Percentiles rank a stretch among this genome's conserved stretches.
These are phyloP conservation scores for Chaunax sp. DNA, from an alignment of 2,797 vertebrate species.

Conservation along the genomic window DNA sequence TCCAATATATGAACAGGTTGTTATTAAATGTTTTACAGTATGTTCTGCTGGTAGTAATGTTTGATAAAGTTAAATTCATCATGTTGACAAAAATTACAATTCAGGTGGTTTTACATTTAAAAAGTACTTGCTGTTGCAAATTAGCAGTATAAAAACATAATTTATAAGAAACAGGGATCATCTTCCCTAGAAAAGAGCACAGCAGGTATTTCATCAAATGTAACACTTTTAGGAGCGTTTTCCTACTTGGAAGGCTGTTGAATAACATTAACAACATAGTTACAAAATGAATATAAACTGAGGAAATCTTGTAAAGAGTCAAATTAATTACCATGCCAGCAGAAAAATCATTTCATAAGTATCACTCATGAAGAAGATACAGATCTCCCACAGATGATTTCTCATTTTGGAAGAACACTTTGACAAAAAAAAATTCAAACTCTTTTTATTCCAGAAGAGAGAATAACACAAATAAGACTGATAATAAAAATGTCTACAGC, in stretches of 20 bases:
- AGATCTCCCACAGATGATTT: conserved; percentile 12
- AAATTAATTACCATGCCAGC: conserved; percentile 11
- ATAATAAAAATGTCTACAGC: neutral
- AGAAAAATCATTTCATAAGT: conserved; percentile 24
- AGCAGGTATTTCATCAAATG: conserved; percentile 3
- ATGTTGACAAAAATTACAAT: too few relatives aligned
- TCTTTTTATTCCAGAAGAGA: too few relatives aligned
- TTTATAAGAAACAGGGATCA: too few relatives aligned
- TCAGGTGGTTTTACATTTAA: neutral
- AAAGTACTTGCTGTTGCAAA: neutral
- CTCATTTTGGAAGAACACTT: conserved; percentile 7
- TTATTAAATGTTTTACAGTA: too few relatives aligned
- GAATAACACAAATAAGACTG: too few relatives aligned
- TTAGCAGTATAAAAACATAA: neutral
- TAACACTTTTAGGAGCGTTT: conserved; percentile 9
- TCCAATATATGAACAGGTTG: too few relatives aligned
- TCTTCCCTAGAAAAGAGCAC: too few relatives aligned
- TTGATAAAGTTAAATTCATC: too few relatives aligned
- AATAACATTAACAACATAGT: too few relatives aligned
- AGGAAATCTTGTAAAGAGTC: conserved; percentile 8
- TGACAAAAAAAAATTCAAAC: too few relatives aligned
- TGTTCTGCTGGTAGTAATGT: too few relatives aligned
- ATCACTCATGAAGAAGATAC: conserved; percentile 19
- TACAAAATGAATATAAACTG: neutral
- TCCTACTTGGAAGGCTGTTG: too few relatives aligned